These are phyloP conservation scores for Pocillopora grandis DNA, from an alignment of 92 coral and sea anemone genomes.

Conservation along the genomic window DNA sequence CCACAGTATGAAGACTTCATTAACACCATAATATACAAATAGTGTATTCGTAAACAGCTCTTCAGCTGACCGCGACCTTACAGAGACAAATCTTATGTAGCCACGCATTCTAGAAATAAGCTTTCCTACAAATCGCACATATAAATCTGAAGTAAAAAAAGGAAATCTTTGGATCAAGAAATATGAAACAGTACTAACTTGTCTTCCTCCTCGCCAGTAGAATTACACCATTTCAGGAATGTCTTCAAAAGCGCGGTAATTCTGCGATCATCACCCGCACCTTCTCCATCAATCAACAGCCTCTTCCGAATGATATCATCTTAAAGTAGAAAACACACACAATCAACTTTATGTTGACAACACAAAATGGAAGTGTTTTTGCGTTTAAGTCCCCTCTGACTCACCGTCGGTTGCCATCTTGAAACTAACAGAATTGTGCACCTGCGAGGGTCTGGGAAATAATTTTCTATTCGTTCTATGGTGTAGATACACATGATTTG, in stretches of 20 bases:
- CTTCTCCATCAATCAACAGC: slow-evolving; percentile 96
- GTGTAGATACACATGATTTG: slow-evolving; percentile 6
- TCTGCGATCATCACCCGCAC: slow-evolving; percentile 95
- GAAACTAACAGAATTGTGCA: not conserved
- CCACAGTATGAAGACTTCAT: too few relatives aligned
- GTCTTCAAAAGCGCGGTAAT: slow-evolving; percentile 88
- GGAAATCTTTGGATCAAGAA: too few relatives aligned
- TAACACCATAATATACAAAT: too few relatives aligned
- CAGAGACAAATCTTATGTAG: too few relatives aligned
- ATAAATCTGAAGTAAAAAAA: too few relatives aligned
- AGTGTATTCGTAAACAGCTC: too few relatives aligned
- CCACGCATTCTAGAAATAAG: too few relatives aligned
- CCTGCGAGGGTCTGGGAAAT: not conserved
- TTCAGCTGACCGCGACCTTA: too few relatives aligned
- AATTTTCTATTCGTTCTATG: not conserved
- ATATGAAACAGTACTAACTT: slow-evolving; percentile 30
- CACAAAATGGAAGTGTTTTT: not conserved
- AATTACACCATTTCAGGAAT: slow-evolving; percentile 88
- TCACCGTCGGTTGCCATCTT: slow-evolving; percentile 70
- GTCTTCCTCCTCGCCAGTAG: slow-evolving; percentile 64
- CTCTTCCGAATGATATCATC: slow-evolving; percentile 90
- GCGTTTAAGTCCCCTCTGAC: not conserved
- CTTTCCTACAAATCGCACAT: too few relatives aligned
- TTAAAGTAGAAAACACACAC: slow-evolving; percentile 32
- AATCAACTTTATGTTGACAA: not conserved